These are phyloP conservation scores for Penaeus japonicus DNA, from an alignment of 1,140 invertebrate genomes.

Conservation along the genomic window DNA sequence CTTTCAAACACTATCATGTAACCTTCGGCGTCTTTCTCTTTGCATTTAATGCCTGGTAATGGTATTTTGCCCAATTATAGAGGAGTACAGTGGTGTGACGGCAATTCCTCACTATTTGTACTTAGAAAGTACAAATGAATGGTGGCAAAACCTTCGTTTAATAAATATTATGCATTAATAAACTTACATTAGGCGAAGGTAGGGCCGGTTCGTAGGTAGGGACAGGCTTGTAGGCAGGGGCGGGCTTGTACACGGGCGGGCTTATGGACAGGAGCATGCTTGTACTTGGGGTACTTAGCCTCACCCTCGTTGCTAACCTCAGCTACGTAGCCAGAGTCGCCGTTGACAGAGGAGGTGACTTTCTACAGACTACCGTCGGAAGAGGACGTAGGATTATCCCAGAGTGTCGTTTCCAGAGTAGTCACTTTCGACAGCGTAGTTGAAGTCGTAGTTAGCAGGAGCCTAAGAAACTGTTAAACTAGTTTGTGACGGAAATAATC, in stretches of 20 bases:
- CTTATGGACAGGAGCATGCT: neutral
- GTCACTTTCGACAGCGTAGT: neutral
- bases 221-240: neutral
- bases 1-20: too few species aligned
- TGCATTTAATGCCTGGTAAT: too few species aligned
- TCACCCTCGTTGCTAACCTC: neutral
- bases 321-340: neutral
- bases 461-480: neutral
- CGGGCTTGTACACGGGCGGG: neutral
- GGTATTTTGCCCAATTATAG: too few species aligned
- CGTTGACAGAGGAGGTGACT: neutral
- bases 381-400: neutral
- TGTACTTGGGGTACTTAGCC: neutral
- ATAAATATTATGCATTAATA: too few species aligned
- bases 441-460: neutral
- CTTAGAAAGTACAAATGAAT: too few species aligned
- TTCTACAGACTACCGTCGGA: neutral
- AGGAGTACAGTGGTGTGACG: too few species aligned
- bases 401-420: neutral
- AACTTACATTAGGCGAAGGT: neutral
- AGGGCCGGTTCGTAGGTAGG: neutral
- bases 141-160: too few species aligned
- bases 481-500: neutral
- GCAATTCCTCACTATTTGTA: too few species aligned
- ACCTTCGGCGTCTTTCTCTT: too few species aligned